Evolutionary conservation across 1,140 invertebrate genomes (phyloP).

Genomic region (Metopolophium dirhodum): DNA sequence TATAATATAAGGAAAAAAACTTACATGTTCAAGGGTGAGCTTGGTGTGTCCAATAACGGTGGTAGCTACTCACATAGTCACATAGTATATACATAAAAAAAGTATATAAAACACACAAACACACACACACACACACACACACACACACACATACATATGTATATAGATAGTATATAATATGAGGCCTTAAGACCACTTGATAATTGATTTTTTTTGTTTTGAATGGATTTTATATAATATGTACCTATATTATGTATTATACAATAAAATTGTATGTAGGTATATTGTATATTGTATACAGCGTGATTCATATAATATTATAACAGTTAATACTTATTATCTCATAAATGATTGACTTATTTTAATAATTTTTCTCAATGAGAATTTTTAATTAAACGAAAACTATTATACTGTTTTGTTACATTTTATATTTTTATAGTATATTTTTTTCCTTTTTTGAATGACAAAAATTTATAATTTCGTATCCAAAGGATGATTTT

Average conservation of each 20-base stretch:
- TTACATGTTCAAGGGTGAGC: constrained; percentile 33
- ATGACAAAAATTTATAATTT: neutral
- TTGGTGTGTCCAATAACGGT: constrained; percentile 39
- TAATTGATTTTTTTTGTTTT: neutral
- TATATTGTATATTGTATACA: neutral
- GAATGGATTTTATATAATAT: neutral
- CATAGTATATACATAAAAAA: constrained; percentile 13
- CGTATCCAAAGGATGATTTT: too few species aligned
- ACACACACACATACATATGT: neutral
- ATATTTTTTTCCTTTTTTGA: neutral
- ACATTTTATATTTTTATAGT: neutral
- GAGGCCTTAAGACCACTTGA: neutral
- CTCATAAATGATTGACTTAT: neutral
- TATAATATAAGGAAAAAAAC: constrained; percentile 36
- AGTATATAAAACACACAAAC: neutral
- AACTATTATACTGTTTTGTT: neutral
- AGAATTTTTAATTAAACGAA: neutral
- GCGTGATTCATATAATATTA: neutral
- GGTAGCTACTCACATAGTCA: constrained; percentile 22
- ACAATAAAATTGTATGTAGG: too few species aligned
- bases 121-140: neutral
- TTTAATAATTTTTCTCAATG: neutral
- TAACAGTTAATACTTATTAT: neutral
- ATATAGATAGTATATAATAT: neutral
- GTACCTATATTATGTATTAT: neutral